Evolutionary conservation across 2,113 vertebrate species (phyloP), one percentile per base, ranked within the genome.

Genomic region (Dicrurus megarhynchus): DNA sequence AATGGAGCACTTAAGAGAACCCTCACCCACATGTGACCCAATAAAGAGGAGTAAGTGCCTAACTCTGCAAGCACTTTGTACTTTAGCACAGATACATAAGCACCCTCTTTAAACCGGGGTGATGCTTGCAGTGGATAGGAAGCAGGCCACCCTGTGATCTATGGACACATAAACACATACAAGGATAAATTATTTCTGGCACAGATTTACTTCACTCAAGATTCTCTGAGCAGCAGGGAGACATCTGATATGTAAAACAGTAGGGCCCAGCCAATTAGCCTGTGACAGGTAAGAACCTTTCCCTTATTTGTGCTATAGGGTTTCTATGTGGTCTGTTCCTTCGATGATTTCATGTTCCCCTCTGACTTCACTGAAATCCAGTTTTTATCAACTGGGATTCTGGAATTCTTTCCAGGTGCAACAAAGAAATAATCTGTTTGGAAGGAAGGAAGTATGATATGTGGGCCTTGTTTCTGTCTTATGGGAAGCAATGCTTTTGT

Each of bases 111-210:
- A 69, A 64, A 65, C 55, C 63, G 42, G 27, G 15, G 11, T 15
- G 55, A 47, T 32, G 28, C 59, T 32, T 65, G 73, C 42, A 73
- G 22, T 35, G 70, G 64, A 39, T 8, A 82, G 44, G 69, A 76
- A 87, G 67, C 41, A 63, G 74, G 42, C 63, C 55, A 56, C 16
- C 32, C 41, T 79, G 46, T 57, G 61, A 89, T 84, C 84, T 89
- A 47, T 7, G 21, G 64, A 47, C 46, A 88, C 83, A 85, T 33
- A 67, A 13, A 76, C 50, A 74, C 35, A 28, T 18, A 30, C 7
- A 64, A 89, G 44, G 65, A 84, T 41, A 44, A 89, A 94, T 81
- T 46, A 39, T 10, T 95, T 91, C 81, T 95, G 89, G 78, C 84
- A 96, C 37, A 73, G 61, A 69, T 61, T 65, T 69, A 50, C 90